Evolutionary conservation across 2,888 invertebrate genomes (phyloP), one percentile per base, ranked within the genome.

Genomic region (Drosophila fungiperda): DNA sequence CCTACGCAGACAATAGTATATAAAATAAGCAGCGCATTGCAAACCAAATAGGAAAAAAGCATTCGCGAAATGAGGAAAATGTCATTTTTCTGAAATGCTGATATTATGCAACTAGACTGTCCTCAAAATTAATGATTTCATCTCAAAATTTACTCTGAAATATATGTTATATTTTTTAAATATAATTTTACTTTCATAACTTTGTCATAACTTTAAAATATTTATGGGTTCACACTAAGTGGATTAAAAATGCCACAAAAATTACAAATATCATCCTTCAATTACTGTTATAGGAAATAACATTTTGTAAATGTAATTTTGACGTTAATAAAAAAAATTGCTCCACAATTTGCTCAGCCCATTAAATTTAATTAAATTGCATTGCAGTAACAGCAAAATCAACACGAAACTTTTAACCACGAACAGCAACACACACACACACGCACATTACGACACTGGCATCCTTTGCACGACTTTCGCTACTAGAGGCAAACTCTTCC

Each of bases 311-410:
- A 70, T 54, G 53, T 50, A 15, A 73, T 58, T 76, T 62, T 40
- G 26, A 40, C 29, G 17, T 36, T 40, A 38, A 62, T 40, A 38
- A 62, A 48, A 74, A 74, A 48, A 68, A 52, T 8, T 48, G 29
- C 1, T 48, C 23, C 33, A 40, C 45, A 59, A 72, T 62, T 68
- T 67, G 40, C 33, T 49, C 59, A 36, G 52, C 42, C 66, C 76
- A 65, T 81, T 73, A 54, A 63, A 68, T 69, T 70, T 67, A 77
- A 79, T 79, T 81, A 76, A 78, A 76, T 76, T 72, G 42, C 61
- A 53, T 32, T 57, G 52, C 38, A 20, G 17, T 20, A 69, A 61
- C 45, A 60, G 68, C 54, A 76, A 77, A 72, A 72, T 78, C 77
- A 78, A 80, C 78, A 72, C 40, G 66, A 68, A 66, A 58, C 62